These are phyloP conservation scores for Mechanitis mazaeus DNA, from an alignment of 2,888 invertebrate genomes.

Conservation along the genomic window DNA sequence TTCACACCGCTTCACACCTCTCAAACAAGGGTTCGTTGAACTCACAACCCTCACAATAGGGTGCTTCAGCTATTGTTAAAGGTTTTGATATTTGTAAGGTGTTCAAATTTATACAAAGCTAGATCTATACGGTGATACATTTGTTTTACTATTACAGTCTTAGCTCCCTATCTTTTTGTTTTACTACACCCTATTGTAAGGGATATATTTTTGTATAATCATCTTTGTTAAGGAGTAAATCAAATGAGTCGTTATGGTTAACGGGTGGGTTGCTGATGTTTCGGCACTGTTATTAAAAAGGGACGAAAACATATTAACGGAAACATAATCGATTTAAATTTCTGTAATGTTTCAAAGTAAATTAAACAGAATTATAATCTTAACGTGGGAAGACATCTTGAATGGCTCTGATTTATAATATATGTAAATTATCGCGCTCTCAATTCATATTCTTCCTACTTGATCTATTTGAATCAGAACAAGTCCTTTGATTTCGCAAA, in stretches of 20 bases:
- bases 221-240: not conserved
- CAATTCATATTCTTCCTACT: conserved; percentile 26
- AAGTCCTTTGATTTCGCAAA: conserved; percentile 30
- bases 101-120: conserved; percentile 40
- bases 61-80: conserved; percentile 47
- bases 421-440: conserved; percentile 45
- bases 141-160: conserved; percentile 23
- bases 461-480: conserved; percentile 26
- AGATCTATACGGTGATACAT: conserved; percentile 17
- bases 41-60: conserved; percentile 43
- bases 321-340: too few species aligned
- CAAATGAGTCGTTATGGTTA: too few species aligned
- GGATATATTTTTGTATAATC: not conserved
- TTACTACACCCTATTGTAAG: conserved; percentile 10
- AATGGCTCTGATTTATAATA: conserved; percentile 51
- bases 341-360: conserved; percentile 18
- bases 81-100: conserved; percentile 43
- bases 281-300: too few species aligned
- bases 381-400: conserved; percentile 34
- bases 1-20: conserved; percentile 32
- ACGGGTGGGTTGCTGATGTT: too few species aligned
- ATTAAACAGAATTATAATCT: conserved; percentile 36
- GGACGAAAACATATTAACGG: too few species aligned
- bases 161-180: conserved; percentile 11
- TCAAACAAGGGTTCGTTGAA: conserved; percentile 41